Base-by-base conservation (phyloP, 2,888 invertebrate species). In the Cheilosia soror region DNA sequence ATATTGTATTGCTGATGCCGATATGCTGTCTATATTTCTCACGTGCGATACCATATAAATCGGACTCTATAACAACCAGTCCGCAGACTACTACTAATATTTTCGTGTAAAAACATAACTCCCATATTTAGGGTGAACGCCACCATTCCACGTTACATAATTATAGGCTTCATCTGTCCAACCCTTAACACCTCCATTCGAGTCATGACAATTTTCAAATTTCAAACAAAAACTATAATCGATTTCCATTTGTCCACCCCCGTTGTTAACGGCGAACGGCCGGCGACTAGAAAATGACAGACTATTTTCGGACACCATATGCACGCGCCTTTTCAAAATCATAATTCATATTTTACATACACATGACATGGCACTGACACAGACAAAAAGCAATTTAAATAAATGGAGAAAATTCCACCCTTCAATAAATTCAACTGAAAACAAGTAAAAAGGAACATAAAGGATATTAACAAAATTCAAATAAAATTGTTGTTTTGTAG, bases 341-440 rank as follows among this genome's bases (percentile, higher is more conserved):
- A 81, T 85, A 85, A 85, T 81, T 81, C 85, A 85, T 77, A 81
- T 72, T 73, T 81, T 80, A 80, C 81, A 77, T 33, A 68, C 63
- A 47, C 37, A 11, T 9, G 20, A 11, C 37, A 37, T 37, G 37
- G 11, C 11, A 37, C 11, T 63, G 44, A 57, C 80, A 69, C 66
- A 20, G 20, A 20, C 20, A 78, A 58, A 63, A 29, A 68, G 81
- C 76, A 81, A 77, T 81, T 85, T 85, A 81, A 81, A 81, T 81
- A 81, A 77, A 85, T 79, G 69, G 78, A 65, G 58, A 20, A 84
- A 80, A 76, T 77, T 77, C 81, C 63, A 71, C 83, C 83, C 83
- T 85, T 72, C 76, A 71, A 63, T 75, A 44, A 57, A 72, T 20
- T 20, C 31, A 31, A 47, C 27, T 20, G 33, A 31, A 47, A 53